A percentile compares a stretch with the other conserved stretches of the same genome.
phyloP scores from a whole-genome alignment of 2,797 vertebrate genomes.

The Acestrorhynchus altus region DNA sequence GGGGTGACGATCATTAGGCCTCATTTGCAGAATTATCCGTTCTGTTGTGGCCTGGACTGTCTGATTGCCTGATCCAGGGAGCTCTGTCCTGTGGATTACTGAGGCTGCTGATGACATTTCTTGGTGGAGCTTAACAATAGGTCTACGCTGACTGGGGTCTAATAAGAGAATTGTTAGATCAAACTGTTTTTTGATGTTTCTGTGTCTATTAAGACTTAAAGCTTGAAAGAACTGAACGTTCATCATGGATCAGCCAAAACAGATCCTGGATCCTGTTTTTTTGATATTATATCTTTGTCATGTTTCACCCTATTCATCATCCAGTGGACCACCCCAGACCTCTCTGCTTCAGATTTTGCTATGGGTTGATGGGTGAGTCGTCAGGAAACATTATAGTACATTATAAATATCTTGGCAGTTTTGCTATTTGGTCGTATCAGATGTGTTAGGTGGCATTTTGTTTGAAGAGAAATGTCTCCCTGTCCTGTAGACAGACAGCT shows the following conservation, averaged over 20 bases:
- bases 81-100: conserved; percentile 11
- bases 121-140: not conserved
- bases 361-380: not conserved
- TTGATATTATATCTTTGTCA: no score
- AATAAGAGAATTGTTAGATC: not conserved
- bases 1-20: conserved; percentile 28
- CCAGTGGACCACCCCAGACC: not conserved
- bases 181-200: conserved; percentile 5
- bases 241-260: no score
- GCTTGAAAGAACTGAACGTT: no score
- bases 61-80: conserved; percentile 4
- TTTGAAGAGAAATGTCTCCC: not conserved
- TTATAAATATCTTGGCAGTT: conserved; percentile 2
- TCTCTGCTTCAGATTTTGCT: not conserved
- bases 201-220: not conserved
- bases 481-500: not conserved
- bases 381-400: no score
- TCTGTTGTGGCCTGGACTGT: not conserved
- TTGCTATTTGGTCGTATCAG: not conserved
- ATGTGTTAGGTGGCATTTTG: conserved; percentile 1
- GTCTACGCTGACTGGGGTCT: not conserved
- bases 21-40: conserved; percentile 25
- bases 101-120: conserved; percentile 23
- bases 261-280: no score
- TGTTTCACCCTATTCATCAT: not conserved